Evolutionary conservation across 2,888 invertebrate species (phyloP).

Genomic region (Timema podura): DNA sequence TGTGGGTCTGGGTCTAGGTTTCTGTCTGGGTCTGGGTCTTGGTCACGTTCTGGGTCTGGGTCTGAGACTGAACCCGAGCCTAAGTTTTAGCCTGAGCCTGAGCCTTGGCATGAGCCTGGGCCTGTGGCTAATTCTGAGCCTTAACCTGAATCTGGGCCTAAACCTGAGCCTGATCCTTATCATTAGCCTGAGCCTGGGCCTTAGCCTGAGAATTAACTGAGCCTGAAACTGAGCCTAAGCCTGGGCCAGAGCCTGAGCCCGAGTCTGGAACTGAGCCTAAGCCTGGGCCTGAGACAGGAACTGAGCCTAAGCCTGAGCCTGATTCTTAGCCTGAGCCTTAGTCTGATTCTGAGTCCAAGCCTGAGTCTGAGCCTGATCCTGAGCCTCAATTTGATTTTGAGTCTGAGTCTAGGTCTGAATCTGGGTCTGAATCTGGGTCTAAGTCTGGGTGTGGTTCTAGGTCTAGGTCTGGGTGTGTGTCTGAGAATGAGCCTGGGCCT

Average conservation of each 20-base stretch:
- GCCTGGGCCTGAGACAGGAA: slow-evolving; percentile 32
- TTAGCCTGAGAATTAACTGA: slow-evolving; percentile 20
- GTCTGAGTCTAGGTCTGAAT: slow-evolving; percentile 15
- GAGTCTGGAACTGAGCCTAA: slow-evolving; percentile 18
- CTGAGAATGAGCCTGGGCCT: neutral
- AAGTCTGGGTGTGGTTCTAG: slow-evolving; percentile 5
- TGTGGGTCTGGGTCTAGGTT: neutral
- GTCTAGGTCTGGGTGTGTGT: neutral
- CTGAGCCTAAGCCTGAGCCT: slow-evolving; percentile 33
- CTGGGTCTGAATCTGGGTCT: slow-evolving; percentile 10
- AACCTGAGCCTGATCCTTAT: slow-evolving; percentile 33
- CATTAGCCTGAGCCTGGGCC: slow-evolving; percentile 30
- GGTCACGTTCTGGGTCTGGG: slow-evolving; percentile 3
- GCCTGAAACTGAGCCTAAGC: neutral
- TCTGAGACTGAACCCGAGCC: slow-evolving; percentile 25
- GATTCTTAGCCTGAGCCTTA: neutral
- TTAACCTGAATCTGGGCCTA: slow-evolving; percentile 34
- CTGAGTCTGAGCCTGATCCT: slow-evolving; percentile 14
- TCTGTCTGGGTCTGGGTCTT: neutral
- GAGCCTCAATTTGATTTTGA: slow-evolving; percentile 30
- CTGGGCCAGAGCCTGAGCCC: neutral
- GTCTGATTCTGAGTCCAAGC: neutral
- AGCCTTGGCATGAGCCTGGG: neutral
- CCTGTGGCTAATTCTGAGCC: slow-evolving; percentile 32
- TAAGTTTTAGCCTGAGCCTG: slow-evolving; percentile 28